Conservation (phyloP, 2,797 vertebrate genomes). For the Lepilemur ruficaudatus region DNA sequence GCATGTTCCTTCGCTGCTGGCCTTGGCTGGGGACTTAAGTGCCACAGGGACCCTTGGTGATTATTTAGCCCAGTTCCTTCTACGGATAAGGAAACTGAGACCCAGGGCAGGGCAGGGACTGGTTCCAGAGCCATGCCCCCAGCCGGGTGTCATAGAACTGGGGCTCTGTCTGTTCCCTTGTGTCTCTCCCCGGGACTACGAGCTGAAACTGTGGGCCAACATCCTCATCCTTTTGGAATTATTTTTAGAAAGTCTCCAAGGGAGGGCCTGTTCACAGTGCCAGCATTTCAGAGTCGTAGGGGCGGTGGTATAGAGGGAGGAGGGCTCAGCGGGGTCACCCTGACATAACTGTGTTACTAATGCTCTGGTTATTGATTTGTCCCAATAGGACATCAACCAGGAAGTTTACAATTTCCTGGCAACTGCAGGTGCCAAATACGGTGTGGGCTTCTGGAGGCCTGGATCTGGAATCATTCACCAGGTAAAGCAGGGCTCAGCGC, state of each 20-base stretch:
- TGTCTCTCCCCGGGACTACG: not conserved
- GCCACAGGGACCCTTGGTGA: not conserved
- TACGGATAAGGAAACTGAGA: not conserved
- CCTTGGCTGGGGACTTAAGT: not conserved
- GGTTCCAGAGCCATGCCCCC: not conserved
- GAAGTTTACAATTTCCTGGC: constrained; percentile 97
- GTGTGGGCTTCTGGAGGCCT: constrained; percentile 98
- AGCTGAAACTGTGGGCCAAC: not conserved
- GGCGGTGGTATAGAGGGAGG: not conserved
- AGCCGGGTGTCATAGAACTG: not conserved
- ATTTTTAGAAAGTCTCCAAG: not conserved
- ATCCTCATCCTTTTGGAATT: not conserved
- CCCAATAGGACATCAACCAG: constrained; percentile 92
- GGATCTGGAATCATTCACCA: constrained; percentile 98
- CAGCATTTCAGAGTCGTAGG: not conserved
- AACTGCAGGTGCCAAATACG: constrained; percentile 93
- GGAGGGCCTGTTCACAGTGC: not conserved
- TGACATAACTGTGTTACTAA: constrained; percentile 28
- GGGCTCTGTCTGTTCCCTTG: not conserved
- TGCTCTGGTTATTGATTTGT: constrained; percentile 46
- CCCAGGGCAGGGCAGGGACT: not conserved
- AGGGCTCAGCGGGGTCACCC: not conserved
- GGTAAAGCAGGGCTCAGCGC: constrained; percentile 80
- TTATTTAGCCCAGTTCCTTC: not conserved
- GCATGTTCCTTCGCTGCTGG: not conserved